These are phyloP conservation scores for Felis chaus DNA, from an alignment of 2,113 vertebrate species.

Conservation along the genomic window DNA sequence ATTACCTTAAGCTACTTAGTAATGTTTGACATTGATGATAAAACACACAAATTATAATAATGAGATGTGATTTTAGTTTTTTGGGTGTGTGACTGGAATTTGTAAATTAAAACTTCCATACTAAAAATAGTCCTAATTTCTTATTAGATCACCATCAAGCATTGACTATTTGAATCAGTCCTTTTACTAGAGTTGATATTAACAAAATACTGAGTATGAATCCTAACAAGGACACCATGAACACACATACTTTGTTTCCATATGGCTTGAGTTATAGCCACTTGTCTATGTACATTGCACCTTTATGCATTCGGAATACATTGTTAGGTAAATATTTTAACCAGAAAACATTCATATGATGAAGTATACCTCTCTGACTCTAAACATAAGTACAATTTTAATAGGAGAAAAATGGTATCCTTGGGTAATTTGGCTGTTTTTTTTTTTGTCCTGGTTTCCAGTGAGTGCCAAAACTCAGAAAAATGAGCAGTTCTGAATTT, in stretches of 20 bases:
- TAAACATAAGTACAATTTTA: conserved; percentile 56
- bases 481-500: neutral
- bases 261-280: neutral
- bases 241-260: neutral
- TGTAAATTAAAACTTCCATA: neutral
- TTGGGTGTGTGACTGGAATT: neutral
- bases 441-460: conserved; percentile 27
- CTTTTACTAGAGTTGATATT: neutral
- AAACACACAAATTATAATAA: neutral
- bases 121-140: neutral
- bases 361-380: neutral
- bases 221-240: neutral
- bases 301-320: neutral
- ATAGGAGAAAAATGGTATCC: neutral
- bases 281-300: neutral
- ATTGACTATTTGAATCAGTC: neutral
- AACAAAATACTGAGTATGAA: neutral
- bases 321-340: conserved; percentile 38
- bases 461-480: neutral
- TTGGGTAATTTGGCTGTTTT: neutral
- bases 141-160: neutral
- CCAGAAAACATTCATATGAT: neutral
- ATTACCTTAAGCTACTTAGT: neutral
- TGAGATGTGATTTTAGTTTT: neutral
- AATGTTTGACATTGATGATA: neutral